These are phyloP conservation scores for Macrotrachela quadricornifera DNA, from an alignment of 1,140 invertebrate genomes.

Conservation along the genomic window DNA sequence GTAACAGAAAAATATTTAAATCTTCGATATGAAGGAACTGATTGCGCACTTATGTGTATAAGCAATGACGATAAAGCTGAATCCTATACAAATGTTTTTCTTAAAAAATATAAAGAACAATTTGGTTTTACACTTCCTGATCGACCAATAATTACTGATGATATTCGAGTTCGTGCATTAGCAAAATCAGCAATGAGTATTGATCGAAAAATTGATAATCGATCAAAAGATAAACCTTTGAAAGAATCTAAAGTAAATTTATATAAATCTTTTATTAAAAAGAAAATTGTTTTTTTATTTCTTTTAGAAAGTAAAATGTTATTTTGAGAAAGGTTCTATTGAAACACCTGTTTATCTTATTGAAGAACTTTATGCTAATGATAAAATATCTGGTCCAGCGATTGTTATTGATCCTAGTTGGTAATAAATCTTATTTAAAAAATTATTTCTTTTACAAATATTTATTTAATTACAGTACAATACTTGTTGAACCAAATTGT, in stretches of 20 bases:
- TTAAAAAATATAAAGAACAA: slow-evolving; percentile 56
- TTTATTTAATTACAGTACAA: slow-evolving; percentile 46
- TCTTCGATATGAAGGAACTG: slow-evolving; percentile 71
- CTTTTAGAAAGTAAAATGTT: slow-evolving; percentile 34
- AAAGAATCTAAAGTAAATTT: slow-evolving; percentile 13
- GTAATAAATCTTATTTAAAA: slow-evolving; percentile 11
- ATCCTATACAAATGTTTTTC: slow-evolving; percentile 5
- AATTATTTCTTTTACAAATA: not conserved
- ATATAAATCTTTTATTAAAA: too few species aligned
- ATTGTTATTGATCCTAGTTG: slow-evolving; percentile 67
- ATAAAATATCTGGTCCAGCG: slow-evolving; percentile 58
- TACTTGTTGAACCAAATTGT: slow-evolving; percentile 63
- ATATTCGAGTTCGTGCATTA: slow-evolving; percentile 64
- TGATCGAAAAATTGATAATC: not conserved
- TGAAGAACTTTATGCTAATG: slow-evolving; percentile 43
- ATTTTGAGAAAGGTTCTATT: slow-evolving; percentile 57
- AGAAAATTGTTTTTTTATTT: too few species aligned
- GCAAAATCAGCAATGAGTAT: slow-evolving; percentile 36
- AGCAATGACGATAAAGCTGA: slow-evolving; percentile 18
- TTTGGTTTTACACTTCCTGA: slow-evolving; percentile 75
- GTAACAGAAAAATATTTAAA: slow-evolving; percentile 58
- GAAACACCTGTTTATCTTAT: slow-evolving; percentile 54
- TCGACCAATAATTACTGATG: slow-evolving; percentile 65
- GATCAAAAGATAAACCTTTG: not conserved
- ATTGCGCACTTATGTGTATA: slow-evolving; percentile 74